These are phyloP conservation scores for Tetrapedia diversipes DNA, from an alignment of 2,888 invertebrate species.

Conservation along the genomic window DNA sequence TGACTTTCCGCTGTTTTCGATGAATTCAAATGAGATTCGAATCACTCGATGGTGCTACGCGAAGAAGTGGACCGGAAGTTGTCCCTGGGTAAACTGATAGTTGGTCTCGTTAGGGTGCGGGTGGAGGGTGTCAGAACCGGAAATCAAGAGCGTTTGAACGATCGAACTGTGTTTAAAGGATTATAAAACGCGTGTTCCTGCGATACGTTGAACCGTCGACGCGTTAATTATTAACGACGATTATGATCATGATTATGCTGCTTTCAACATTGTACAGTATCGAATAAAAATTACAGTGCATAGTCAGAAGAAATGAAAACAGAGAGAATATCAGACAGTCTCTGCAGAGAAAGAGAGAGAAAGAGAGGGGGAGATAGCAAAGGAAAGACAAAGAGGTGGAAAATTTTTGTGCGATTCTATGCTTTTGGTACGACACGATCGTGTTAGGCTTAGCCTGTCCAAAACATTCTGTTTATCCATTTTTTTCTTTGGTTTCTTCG, in stretches of 20 bases:
- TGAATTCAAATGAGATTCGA: background rate
- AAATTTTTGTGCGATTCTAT: constrained; percentile 5
- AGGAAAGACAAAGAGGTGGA: constrained; percentile 9
- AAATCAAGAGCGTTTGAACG: constrained; percentile 33
- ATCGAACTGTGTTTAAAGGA: constrained; percentile 56
- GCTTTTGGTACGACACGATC: constrained; percentile 26
- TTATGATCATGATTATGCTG: constrained; percentile 70
- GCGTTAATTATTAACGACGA: constrained; percentile 66
- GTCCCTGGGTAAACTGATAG: constrained; percentile 14
- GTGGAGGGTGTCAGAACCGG: too few species aligned
- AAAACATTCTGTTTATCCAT: background rate
- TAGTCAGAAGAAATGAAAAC: constrained; percentile 57
- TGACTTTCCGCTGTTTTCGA: too few species aligned
- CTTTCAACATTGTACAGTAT: constrained; percentile 76
- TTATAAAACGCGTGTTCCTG: constrained; percentile 51
- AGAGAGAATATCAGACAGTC: constrained; percentile 7
- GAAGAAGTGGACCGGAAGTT: constrained; percentile 30
- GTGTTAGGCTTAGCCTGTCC: background rate
- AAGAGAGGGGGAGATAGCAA: too few species aligned
- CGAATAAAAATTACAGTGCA: constrained; percentile 73
- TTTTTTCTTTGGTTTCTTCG: background rate
- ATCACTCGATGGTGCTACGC: background rate
- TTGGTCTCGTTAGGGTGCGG: too few species aligned
- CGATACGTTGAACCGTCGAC: constrained; percentile 54
- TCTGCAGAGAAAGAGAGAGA: too few species aligned